A percentile compares a stretch with the other conserved stretches of the same genome.
phyloP scores from a whole-genome alignment of 2,888 invertebrate species.

The Ceramica pisi region DNA sequence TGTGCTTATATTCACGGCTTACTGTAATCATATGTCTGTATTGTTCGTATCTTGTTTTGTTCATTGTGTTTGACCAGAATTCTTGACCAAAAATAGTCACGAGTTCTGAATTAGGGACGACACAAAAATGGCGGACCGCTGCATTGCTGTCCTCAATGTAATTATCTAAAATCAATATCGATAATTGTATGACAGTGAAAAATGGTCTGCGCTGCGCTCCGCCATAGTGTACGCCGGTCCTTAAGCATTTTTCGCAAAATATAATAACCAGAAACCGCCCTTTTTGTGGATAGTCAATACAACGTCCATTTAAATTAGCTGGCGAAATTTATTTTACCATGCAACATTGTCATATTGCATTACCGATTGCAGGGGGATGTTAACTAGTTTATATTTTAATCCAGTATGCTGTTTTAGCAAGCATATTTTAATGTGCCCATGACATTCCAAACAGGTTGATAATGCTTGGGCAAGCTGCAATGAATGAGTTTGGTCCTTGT shows the following conservation, averaged over 20 bases:
- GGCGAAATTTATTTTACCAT: background rate
- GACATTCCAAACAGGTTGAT: slow-evolving; percentile 72
- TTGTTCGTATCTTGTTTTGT: slow-evolving; percentile 5
- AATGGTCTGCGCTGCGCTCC: too few species aligned
- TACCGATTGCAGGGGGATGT: background rate
- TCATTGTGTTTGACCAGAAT: slow-evolving; percentile 21
- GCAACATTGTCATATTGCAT: background rate
- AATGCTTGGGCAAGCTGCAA: slow-evolving; percentile 69
- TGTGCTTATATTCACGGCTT: slow-evolving; percentile 30
- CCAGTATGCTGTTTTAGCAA: slow-evolving; percentile 22
- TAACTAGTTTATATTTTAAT: slow-evolving; percentile 3
- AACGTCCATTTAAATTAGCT: background rate
- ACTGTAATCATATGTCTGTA: slow-evolving; percentile 17
- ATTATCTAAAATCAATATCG: too few species aligned
- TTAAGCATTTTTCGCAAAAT: too few species aligned
- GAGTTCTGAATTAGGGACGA: too few species aligned
- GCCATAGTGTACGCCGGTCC: too few species aligned
- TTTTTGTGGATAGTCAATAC: background rate
- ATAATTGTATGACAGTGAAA: too few species aligned
- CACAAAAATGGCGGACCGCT: too few species aligned
- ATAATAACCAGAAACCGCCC: background rate
- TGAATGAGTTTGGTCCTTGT: slow-evolving; percentile 69
- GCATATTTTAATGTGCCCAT: slow-evolving; percentile 47
- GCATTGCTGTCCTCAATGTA: too few species aligned
- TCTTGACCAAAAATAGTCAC: background rate